Evolutionary conservation across 1,140 invertebrate genomes (phyloP), one percentile per base, ranked within the genome.

Genomic region (Chymomyza costata): DNA sequence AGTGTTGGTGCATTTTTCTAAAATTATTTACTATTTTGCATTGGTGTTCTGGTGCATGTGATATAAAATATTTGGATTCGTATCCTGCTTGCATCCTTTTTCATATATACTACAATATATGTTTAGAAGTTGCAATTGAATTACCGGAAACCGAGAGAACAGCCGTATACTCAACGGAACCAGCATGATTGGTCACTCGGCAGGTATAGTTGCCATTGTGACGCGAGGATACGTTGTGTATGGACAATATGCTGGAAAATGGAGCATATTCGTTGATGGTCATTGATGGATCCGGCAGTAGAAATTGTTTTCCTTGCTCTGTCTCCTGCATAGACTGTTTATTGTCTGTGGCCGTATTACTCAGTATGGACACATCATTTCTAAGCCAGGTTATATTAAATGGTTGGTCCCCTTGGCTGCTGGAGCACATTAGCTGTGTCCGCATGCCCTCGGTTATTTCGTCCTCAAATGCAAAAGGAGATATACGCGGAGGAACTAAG

Each of bases 391-490:
- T 88, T 28, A 94, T 92, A 57, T 89, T 89, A 31, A 95, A 87
- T 0, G 93, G 93, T 50, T 90, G 87, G 74, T 94, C 93, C 3
- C 93, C 93, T 74, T 93, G 92, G 47, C 90, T 89, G 31, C 93
- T 90, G 51, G 90, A 92, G 83, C 94, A 95, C 18, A 93, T 91
- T 14, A 94, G 89, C 56, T 93, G 92, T 6, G 92, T 91, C 35
- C 93, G 86, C 83, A 92, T 92, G 3, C 93, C 93, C 87, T 94
- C 91, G 69, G 92, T 90, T 6, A 87, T 89, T 55, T 88, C 87
- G 48, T 88, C 87, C 43, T 91, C 89, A 70, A 92, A 89, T 37
- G 85, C 86, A 74, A 92, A 91, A 37, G 90, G 88, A 28, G 88
- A 86, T 51, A 92, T 90, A 78, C 89, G 88, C 25, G 91, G 91